Conservation (phyloP, 2,113 vertebrate species). For the Cranoglanis bouderius region DNA sequence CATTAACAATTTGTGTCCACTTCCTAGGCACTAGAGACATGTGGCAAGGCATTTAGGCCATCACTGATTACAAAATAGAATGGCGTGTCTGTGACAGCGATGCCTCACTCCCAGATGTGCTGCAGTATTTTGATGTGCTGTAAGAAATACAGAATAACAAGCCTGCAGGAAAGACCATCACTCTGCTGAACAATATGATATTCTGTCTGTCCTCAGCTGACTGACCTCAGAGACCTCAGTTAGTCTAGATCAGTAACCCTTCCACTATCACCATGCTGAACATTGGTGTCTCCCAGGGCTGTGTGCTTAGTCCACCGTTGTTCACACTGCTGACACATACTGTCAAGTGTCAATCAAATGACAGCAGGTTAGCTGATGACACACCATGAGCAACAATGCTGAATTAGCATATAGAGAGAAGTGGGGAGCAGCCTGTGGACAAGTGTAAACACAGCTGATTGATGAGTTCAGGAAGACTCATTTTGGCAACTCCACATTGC, state of each 20-base stretch:
- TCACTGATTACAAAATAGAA: constrained; percentile 10
- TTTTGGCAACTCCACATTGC: not conserved
- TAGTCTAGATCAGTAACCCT: not conserved
- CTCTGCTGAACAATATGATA: constrained; percentile 18
- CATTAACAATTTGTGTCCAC: constrained; percentile 11
- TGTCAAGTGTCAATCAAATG: not conserved
- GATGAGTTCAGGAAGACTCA: not conserved
- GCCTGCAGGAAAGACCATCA: constrained; percentile 18
- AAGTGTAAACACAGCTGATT: not conserved
- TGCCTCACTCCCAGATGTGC: constrained; percentile 1
- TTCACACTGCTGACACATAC: constrained; percentile 17
- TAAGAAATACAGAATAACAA: constrained; percentile 14
- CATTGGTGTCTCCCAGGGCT: not conserved
- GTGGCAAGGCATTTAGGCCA: not conserved
- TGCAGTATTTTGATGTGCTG: constrained; percentile 11
- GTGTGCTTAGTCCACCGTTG: constrained; percentile 1
- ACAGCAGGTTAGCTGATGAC: not conserved
- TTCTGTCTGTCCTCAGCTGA: constrained; percentile 12
- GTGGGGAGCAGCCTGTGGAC: not conserved
- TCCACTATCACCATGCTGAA: not conserved
- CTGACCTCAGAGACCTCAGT: constrained; percentile 6
- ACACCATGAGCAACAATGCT: not conserved
- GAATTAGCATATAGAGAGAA: not conserved
- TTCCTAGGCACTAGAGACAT: not conserved
- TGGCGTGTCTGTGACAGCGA: not conserved